Percentiles rank a stretch among this genome's conserved stretches.
These are phyloP conservation scores for Palloptera scutellata DNA, from an alignment of 2,888 invertebrate genomes.

Conservation along the genomic window DNA sequence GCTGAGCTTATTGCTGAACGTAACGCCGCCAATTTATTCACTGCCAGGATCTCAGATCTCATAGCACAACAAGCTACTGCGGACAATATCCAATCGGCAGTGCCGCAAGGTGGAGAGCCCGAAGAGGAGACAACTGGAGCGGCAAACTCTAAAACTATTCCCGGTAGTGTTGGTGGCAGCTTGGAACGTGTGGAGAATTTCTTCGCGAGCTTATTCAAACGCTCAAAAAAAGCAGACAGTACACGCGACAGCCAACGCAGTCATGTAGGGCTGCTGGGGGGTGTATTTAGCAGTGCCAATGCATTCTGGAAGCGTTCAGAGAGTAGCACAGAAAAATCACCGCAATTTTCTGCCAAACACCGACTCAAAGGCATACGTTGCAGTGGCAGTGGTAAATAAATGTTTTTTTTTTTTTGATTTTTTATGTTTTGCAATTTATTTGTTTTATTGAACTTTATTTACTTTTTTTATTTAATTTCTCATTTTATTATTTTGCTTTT, in stretches of 20 bases:
- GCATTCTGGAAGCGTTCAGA: constrained; percentile 53
- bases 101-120: neutral
- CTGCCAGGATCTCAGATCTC: constrained; percentile 46
- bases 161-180: constrained; percentile 27
- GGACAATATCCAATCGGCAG: constrained; percentile 3
- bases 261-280: constrained; percentile 56
- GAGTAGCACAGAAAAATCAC: constrained; percentile 39
- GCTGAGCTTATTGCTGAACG: constrained; percentile 3
- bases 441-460: constrained; percentile 29
- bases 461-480: constrained; percentile 32
- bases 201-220: constrained; percentile 50
- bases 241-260: constrained; percentile 61
- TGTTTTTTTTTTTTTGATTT: constrained; percentile 32
- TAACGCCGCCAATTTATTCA: constrained; percentile 35
- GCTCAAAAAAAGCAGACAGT: constrained; percentile 42
- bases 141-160: neutral
- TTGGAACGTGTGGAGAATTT: constrained; percentile 45
- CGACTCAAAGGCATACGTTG: constrained; percentile 61
- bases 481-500: constrained; percentile 32
- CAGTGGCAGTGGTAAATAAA: constrained; percentile 61
- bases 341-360: constrained; percentile 53
- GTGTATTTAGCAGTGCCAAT: constrained; percentile 42
- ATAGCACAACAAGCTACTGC: constrained; percentile 28
- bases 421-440: constrained; percentile 21
- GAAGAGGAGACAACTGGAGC: constrained; percentile 20